These are phyloP conservation scores for Pseudochromis fuscus DNA, from an alignment of 2,797 vertebrate genomes.

Conservation along the genomic window DNA sequence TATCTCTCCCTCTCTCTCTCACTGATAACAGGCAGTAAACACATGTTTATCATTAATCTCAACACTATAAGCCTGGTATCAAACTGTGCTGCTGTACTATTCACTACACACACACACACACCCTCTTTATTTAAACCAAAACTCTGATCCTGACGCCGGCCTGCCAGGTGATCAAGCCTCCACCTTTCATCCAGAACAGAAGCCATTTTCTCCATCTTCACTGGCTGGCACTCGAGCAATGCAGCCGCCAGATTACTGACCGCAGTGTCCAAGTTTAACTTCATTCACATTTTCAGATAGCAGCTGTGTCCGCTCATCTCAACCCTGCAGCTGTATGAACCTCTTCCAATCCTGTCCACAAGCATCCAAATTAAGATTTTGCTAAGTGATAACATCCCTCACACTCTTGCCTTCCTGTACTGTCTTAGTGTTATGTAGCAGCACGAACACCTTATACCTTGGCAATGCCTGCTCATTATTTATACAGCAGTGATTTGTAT, in stretches of 20 bases:
- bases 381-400: constrained; percentile 47
- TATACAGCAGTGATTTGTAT: constrained; percentile 9
- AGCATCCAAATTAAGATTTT: constrained; percentile 61
- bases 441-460: not conserved
- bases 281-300: constrained; percentile 66
- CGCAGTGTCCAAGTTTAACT: constrained; percentile 66
- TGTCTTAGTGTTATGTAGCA: constrained; percentile 14
- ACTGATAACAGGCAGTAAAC: constrained; percentile 39
- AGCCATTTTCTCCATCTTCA: constrained; percentile 43
- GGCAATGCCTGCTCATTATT: constrained; percentile 6
- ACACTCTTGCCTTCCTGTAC: constrained; percentile 36
- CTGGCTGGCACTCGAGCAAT: constrained; percentile 36
- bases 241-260: constrained; percentile 62
- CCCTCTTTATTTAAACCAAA: not conserved
- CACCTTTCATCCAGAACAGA: constrained; percentile 39
- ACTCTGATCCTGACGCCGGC: constrained; percentile 16
- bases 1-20: constrained; percentile 31
- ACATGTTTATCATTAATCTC: constrained; percentile 43
- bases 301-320: constrained; percentile 72
- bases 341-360: constrained; percentile 59
- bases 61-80: constrained; percentile 21
- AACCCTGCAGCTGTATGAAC: constrained; percentile 70
- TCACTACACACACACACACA: constrained; percentile 8
- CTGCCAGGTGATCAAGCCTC: constrained; percentile 52
- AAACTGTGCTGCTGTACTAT: constrained; percentile 1